A percentile compares a stretch with the other conserved stretches of the same genome.
These are phyloP conservation scores for Muscina levida DNA, from an alignment of 2,888 invertebrate species.

Conservation along the genomic window DNA sequence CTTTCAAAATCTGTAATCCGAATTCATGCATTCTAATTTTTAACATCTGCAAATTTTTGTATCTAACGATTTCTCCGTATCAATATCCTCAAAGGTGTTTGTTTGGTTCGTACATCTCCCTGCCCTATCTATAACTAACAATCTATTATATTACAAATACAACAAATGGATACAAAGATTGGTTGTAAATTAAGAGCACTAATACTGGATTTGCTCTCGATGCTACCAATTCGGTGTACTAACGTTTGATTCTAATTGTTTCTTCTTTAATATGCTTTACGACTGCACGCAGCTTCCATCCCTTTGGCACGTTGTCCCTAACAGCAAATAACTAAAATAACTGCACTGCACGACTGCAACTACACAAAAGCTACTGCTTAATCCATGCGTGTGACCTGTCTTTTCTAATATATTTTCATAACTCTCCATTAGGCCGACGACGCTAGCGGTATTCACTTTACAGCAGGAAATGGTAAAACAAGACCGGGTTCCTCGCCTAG, in stretches of 20 bases:
- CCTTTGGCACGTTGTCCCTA: slow-evolving; percentile 69
- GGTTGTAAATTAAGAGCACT: not conserved
- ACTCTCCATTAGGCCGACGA: slow-evolving; percentile 84
- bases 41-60: not conserved
- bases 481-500: slow-evolving; percentile 81
- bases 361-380: slow-evolving; percentile 17
- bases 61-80: slow-evolving; percentile 10
- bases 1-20: slow-evolving; percentile 35
- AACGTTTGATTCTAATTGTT: slow-evolving; percentile 76
- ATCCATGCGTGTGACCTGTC: slow-evolving; percentile 12
- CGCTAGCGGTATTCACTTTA: slow-evolving; percentile 88
- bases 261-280: slow-evolving; percentile 66
- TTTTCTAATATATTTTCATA: not conserved
- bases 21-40: slow-evolving; percentile 13
- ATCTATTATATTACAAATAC: not conserved
- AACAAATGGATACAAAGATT: slow-evolving; percentile 17
- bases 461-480: slow-evolving; percentile 82
- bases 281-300: slow-evolving; percentile 57
- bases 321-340: slow-evolving; percentile 61
- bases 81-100: slow-evolving; percentile 54
- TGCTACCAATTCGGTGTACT: slow-evolving; percentile 66
- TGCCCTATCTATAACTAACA: slow-evolving; percentile 9
- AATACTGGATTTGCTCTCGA: slow-evolving; percentile 38
- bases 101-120: slow-evolving; percentile 34
- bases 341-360: slow-evolving; percentile 59